phyloP scores from a whole-genome alignment of 1,140 invertebrate species.

The Hyposmocoma kahamanoa region DNA sequence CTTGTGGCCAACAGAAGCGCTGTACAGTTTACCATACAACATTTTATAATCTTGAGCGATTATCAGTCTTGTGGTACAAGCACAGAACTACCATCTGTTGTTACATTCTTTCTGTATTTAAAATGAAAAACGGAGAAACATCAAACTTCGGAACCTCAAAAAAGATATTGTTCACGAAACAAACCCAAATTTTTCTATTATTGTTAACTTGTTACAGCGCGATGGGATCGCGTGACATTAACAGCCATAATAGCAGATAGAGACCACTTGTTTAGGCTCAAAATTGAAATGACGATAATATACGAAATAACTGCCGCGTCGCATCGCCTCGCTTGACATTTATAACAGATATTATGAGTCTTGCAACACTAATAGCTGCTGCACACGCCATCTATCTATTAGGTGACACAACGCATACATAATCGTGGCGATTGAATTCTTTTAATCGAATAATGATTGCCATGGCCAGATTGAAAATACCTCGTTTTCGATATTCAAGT shows the following conservation, averaged over 20 bases:
- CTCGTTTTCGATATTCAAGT: too few species aligned
- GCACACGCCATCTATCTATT: slow-evolving; percentile 66
- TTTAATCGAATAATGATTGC: slow-evolving; percentile 61
- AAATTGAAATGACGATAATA: slow-evolving; percentile 54
- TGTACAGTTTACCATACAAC: too few species aligned
- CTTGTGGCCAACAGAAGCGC: too few species aligned
- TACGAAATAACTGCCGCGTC: slow-evolving; percentile 52
- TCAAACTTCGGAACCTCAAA: too few species aligned
- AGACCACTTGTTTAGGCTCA: slow-evolving; percentile 45
- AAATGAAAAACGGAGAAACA: too few species aligned
- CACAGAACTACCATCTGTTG: too few species aligned
- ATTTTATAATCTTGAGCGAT: too few species aligned
- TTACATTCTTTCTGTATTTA: too few species aligned
- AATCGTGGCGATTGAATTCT: slow-evolving; percentile 51
- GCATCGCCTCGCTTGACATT: slow-evolving; percentile 52
- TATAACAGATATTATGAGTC: slow-evolving; percentile 65
- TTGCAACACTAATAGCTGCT: slow-evolving; percentile 56
- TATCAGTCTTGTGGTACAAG: too few species aligned
- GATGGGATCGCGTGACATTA: slow-evolving; percentile 50
- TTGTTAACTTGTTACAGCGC: too few species aligned
- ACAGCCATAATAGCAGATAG: slow-evolving; percentile 34
- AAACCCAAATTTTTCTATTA: too few species aligned
- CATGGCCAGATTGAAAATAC: slow-evolving; percentile 28
- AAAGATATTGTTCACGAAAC: too few species aligned
- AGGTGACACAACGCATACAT: slow-evolving; percentile 48